Conservation (phyloP, 2,113 vertebrate genomes). For the Camelus bactrianus region DNA sequence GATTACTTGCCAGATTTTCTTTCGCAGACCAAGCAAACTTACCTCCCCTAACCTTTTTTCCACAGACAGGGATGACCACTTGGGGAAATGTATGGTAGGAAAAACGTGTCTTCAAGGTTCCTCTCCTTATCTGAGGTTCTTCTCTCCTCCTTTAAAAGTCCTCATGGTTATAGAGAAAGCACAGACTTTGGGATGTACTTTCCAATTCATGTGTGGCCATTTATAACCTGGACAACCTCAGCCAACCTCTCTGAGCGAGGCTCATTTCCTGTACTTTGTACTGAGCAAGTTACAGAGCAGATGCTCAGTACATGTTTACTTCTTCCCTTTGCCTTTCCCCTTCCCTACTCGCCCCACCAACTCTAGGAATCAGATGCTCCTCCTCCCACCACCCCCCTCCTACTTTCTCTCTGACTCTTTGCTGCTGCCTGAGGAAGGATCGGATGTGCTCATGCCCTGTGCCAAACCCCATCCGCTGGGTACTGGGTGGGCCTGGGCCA, state of each 20-base stretch:
- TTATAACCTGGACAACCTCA: not conserved
- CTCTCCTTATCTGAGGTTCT: not conserved
- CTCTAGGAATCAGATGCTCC: not conserved
- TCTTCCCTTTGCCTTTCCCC: not conserved
- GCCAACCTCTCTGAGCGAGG: not conserved
- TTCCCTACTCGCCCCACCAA: not conserved
- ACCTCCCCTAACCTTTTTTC: not conserved
- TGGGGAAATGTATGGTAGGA: not conserved
- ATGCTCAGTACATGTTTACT: not conserved
- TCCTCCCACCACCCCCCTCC: fast-evolving
- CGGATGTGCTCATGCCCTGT: not conserved
- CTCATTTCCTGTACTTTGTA: not conserved
- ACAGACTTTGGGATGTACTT: not conserved
- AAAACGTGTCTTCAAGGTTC: not conserved
- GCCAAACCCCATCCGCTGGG: no score
- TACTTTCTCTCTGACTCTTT: not conserved
- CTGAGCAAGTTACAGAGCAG: not conserved
- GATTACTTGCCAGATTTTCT: not conserved
- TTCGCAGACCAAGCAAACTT: not conserved
- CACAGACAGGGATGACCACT: not conserved
- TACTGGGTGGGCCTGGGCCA: not conserved
- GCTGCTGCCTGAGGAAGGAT: not conserved
- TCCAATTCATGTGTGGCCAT: not conserved
- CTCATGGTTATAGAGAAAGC: not conserved
- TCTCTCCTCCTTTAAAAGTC: not conserved